phyloP scores from a whole-genome alignment of 2,888 invertebrate genomes.

The Elegia similella region DNA sequence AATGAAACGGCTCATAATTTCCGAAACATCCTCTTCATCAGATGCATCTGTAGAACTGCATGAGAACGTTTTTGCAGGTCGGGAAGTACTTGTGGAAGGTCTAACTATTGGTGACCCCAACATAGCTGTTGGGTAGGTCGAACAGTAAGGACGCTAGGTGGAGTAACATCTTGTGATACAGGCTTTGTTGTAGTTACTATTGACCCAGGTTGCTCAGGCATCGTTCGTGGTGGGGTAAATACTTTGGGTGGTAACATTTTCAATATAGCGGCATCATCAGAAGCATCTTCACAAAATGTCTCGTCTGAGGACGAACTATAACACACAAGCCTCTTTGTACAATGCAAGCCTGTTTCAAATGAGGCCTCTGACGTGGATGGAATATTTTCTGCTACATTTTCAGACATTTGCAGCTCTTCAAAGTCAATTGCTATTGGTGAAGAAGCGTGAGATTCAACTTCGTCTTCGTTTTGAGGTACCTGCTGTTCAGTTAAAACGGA shows the following conservation, averaged over 20 bases:
- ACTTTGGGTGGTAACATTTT: no score
- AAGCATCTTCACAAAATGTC: no score
- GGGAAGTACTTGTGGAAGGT: no score
- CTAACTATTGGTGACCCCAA: no score
- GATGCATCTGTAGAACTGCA: no score
- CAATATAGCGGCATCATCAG: no score
- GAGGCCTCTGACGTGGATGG: background rate
- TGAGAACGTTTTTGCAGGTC: no score
- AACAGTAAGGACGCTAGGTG: slow-evolving; percentile 4
- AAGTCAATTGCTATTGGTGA: slow-evolving; percentile 13
- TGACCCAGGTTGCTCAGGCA: slow-evolving; percentile 1
- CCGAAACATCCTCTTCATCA: no score
- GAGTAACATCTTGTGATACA: slow-evolving; percentile 2
- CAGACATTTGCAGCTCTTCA: slow-evolving; percentile 7
- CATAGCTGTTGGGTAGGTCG: background rate
- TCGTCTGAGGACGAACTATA: no score
- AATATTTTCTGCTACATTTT: background rate
- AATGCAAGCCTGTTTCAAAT: background rate
- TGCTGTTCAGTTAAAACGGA: slow-evolving; percentile 13
- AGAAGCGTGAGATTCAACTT: slow-evolving; percentile 6
- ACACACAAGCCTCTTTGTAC: no score
- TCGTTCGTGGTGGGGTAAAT: no score
- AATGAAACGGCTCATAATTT: no score
- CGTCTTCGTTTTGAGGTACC: slow-evolving; percentile 11
- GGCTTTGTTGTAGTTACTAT: slow-evolving; percentile 6